Conservation (phyloP, 2,113 vertebrate species). For the Holacanthus passer region DNA sequence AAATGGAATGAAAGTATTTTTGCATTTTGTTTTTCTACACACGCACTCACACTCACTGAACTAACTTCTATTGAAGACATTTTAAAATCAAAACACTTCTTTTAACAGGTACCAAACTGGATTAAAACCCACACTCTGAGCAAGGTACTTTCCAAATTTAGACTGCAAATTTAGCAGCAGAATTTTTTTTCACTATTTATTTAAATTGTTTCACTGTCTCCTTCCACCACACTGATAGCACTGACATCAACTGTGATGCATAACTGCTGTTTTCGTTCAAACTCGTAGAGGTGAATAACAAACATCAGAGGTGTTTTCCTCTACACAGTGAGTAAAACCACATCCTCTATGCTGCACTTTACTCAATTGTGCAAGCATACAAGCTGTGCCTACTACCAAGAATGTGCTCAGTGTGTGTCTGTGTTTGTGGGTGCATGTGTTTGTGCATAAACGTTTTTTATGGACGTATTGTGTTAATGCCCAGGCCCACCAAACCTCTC, state of each 20-base stretch:
- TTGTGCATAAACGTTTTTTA: conserved; percentile 25
- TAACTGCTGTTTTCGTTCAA: conserved; percentile 57
- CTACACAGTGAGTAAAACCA: conserved; percentile 62
- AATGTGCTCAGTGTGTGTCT: neutral
- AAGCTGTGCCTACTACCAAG: conserved; percentile 1
- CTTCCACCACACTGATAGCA: neutral
- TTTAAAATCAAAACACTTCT: neutral
- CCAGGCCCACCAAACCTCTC: conserved; percentile 27
- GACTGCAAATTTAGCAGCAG: neutral
- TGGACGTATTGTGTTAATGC: conserved; percentile 22
- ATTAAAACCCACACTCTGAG: neutral
- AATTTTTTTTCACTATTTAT: neutral
- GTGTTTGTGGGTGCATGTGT: neutral
- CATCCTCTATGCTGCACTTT: conserved; percentile 55
- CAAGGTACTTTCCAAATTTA: neutral
- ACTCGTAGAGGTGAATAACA: conserved; percentile 49
- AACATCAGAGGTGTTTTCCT: conserved; percentile 70
- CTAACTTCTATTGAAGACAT: neutral
- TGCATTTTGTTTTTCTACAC: no score
- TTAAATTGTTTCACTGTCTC: neutral
- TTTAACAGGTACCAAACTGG: neutral
- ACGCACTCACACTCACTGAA: neutral
- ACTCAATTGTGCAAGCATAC: conserved; percentile 33
- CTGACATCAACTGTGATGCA: conserved; percentile 21
- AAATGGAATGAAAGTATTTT: no score